phyloP scores from a whole-genome alignment of 2,113 vertebrate species.

The Eulemur rufifrons region DNA sequence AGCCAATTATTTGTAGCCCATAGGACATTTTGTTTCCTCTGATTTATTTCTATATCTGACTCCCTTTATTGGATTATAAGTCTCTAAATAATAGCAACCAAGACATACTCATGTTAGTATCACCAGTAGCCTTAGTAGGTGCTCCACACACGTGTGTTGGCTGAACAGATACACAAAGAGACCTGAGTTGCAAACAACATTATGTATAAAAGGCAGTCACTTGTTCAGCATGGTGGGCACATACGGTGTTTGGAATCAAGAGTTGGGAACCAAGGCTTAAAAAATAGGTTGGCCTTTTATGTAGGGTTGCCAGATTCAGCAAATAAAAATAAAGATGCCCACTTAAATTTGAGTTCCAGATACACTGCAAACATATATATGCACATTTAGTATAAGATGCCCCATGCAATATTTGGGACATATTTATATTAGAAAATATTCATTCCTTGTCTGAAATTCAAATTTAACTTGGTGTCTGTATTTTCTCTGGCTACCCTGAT shows the following conservation, averaged over 20 bases:
- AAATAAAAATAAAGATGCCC: neutral
- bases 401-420: neutral
- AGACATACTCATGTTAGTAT: fast-evolving
- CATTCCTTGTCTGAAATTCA: neutral
- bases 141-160: fast-evolving
- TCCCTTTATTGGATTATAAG: neutral
- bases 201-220: neutral
- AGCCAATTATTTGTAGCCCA: neutral
- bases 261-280: neutral
- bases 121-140: neutral
- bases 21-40: neutral
- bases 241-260: neutral
- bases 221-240: too few relatives aligned
- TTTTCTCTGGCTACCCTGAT: neutral
- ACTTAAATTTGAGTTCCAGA: neutral
- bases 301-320: neutral
- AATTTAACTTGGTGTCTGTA: neutral
- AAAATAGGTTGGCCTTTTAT: neutral
- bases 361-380: neutral
- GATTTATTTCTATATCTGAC: neutral
- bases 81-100: neutral
- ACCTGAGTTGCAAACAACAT: neutral
- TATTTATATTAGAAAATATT: neutral
- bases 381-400: neutral
- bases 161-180: fast-evolving